A percentile compares a stretch with the other conserved stretches of the same genome.
Conservation (phyloP, 1,140 invertebrate genomes). For the Ostrea edulis region DNA sequence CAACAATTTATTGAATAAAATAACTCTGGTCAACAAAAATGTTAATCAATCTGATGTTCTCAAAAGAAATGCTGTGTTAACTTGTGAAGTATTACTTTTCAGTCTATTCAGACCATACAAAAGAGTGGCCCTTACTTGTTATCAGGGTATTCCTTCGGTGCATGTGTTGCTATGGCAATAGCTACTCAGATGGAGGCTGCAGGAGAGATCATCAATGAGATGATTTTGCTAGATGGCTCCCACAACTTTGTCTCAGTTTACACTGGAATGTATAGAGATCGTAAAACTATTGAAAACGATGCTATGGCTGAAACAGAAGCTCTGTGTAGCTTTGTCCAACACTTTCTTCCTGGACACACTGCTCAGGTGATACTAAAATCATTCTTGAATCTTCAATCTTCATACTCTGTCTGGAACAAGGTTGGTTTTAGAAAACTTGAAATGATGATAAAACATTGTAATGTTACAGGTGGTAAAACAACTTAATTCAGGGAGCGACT, state of each 20-base stretch:
- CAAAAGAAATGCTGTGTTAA: neutral
- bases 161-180: conserved; percentile 95
- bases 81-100: neutral
- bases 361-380: conserved; percentile 40
- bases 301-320: conserved; percentile 84
- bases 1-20: too few relatives aligned
- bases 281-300: conserved; percentile 62
- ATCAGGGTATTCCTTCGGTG: conserved; percentile 96
- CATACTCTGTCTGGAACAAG: neutral
- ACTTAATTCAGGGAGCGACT: conserved; percentile 58
- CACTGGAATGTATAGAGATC: conserved; percentile 80
- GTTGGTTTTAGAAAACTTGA: too few relatives aligned
- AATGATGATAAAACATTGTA: neutral
- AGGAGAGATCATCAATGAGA: conserved; percentile 82
- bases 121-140: conserved; percentile 91
- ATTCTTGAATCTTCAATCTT: neutral
- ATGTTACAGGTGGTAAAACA: conserved; percentile 55
- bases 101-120: conserved; percentile 89
- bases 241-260: conserved; percentile 90
- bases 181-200: conserved; percentile 85
- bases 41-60: too few relatives aligned
- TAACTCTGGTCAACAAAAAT: too few relatives aligned
- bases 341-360: conserved; percentile 84
- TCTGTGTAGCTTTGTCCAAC: conserved; percentile 89
- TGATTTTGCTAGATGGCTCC: conserved; percentile 92